These are phyloP conservation scores for Alces alces DNA, from an alignment of 2,113 vertebrate genomes.

Conservation along the genomic window DNA sequence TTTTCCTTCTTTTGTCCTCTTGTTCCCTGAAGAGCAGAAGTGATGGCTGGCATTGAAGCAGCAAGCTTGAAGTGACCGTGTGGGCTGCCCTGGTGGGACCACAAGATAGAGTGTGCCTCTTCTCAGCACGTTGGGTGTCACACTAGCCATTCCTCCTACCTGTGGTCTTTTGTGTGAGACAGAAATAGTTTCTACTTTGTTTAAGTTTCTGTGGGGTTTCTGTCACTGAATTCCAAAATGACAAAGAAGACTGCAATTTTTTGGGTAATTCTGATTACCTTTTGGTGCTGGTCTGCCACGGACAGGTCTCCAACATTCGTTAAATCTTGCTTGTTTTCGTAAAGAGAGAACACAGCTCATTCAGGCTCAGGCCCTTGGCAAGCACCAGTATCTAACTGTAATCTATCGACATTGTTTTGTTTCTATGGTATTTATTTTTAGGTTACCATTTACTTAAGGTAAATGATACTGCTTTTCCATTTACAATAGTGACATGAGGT, in stretches of 20 bases:
- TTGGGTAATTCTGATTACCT: background rate
- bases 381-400: background rate
- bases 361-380: constrained; percentile 4
- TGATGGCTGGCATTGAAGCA: background rate
- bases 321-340: background rate
- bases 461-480: constrained; percentile 54
- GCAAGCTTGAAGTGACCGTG: background rate
- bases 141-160: too few relatives aligned
- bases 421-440: constrained; percentile 70
- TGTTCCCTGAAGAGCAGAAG: background rate
- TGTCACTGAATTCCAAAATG: background rate
- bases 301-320: background rate
- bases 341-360: background rate
- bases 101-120: background rate
- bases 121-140: background rate
- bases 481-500: constrained; percentile 59
- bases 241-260: background rate
- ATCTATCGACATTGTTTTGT: constrained; percentile 59
- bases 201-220: background rate
- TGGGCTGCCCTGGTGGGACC: background rate
- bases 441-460: constrained; percentile 64
- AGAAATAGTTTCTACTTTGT: background rate
- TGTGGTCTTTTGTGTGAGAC: background rate
- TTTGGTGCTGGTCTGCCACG: background rate
- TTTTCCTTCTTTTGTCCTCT: background rate